Evolutionary conservation across 2,888 invertebrate species (phyloP), one percentile per base, ranked within the genome.

Genomic region (Folsomia candida): DNA sequence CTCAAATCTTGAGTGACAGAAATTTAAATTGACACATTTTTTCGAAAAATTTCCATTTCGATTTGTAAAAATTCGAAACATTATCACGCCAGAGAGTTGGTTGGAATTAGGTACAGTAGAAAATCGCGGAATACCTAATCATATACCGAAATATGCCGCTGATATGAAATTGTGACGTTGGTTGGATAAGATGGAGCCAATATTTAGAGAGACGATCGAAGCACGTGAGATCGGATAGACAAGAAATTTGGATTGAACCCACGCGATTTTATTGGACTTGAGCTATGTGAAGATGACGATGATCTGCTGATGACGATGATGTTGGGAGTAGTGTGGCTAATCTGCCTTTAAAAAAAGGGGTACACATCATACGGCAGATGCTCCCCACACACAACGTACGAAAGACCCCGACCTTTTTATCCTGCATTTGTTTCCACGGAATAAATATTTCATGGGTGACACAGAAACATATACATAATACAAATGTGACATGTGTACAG

Each of bases 351-450:
- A 54, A 54, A 54, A 54, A 54, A 6, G 54, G 54, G 6, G 54
- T 14, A 22, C 11, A 54, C n/a, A 37, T 37, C 14, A 37, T 37
- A 37, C 4, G 9, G 47, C 47, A 47, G 9, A 47, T 47, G 47
- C 47, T 47, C 18, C 47, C 18, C n/a, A 37, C 14, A 20, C n/a
- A 54, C 22, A 54, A 14, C 22, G 11, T 14, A 20, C 54, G 37
- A 37, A 14, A 54, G 25, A 54, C 65, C 57, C 51, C 65, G 57
- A 65, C 65, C 65, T 65, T 65, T 64, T 65, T 65, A 65, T 65
- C 65, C 11, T n/a, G 27, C 57, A 57, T 54, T 65, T 65, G 65
- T 65, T 64, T 65, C 65, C 27, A 3, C 18, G 27, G 4, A 64
- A 64, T 64, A 64, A 51, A 64, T 65, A 54, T 65, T 26, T 54